Evolutionary conservation across 2,113 vertebrate genomes (phyloP).

Genomic region (Hepsetus odoe): DNA sequence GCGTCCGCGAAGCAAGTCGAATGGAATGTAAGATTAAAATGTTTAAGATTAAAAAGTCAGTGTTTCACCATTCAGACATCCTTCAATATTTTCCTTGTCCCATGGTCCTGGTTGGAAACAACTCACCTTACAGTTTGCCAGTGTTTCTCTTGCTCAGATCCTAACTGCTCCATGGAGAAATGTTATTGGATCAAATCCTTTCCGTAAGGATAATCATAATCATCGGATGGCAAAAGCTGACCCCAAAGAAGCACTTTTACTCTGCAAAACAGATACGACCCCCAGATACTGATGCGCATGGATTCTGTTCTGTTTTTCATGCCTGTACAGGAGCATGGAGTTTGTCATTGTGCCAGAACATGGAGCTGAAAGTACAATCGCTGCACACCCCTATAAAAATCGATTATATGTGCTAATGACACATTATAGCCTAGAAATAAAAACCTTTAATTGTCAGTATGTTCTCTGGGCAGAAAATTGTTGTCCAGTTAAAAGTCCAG

Average conservation of each 20-base stretch:
- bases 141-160: background rate
- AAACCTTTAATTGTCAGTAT: too few species aligned
- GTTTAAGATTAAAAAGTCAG: constrained; percentile 22
- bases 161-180: background rate
- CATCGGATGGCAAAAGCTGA: background rate
- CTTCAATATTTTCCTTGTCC: constrained; percentile 25
- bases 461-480: too few species aligned
- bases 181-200: background rate
- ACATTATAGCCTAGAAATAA: background rate
- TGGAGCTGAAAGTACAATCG: background rate
- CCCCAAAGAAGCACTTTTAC: background rate
- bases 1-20: constrained; percentile 25
- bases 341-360: background rate
- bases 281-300: background rate
- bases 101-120: background rate
- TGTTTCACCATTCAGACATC: constrained; percentile 33
- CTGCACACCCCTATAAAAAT: background rate
- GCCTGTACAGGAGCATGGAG: background rate
- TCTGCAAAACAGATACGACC: background rate
- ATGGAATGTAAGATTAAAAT: constrained; percentile 33
- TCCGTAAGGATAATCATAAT: background rate
- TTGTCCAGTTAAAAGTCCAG: background rate
- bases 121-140: background rate
- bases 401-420: background rate
- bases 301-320: background rate